Base-by-base conservation (phyloP, 2,888 invertebrate species). In the Eupithecia vulgata region DNA sequence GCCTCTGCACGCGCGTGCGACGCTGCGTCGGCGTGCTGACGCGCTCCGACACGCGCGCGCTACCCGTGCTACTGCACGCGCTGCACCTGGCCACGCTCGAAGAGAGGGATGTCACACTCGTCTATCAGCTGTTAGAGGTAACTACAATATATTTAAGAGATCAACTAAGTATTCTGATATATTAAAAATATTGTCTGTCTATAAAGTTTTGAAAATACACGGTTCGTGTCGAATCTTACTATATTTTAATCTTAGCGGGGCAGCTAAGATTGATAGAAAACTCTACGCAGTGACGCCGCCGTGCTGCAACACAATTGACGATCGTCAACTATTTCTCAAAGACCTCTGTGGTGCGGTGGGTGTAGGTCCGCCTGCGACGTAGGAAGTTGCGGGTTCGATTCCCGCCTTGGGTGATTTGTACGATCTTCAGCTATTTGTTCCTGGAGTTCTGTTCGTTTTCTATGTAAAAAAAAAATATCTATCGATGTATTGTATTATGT, bases 1-100 rank as follows among this genome's bases (percentile, higher is more conserved):
- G 97, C 70, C 96, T 98, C 82, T 98, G 98, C 88, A 97, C 98
- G 69, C 99, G 99, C 94, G 98, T 98, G 66, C 96, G 97, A 64
- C 96, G 96, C 76, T 98, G 99, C 90, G 97, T 99, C 88, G 97
- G 97, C 88, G 97, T 98, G 76, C 95, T 99, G 10, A 97, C 98
- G 73, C 96, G 97, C 78, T 98, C 98, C 0, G 96, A 97, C 86
- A 94, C 98, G 79, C 97, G 97, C 70, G 97, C 98, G 13, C 96
- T 98, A 84, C 96, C 97, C 68, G 97, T 97, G 34, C 95, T 98
- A 81, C 95, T 99, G 75, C 97, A 97, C 83, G 97, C 98, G 77
- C 95, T 99, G 66, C 97, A 98, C 84, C 95, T 97, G 77, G 90
- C 94, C 76, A 92, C 93, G 30, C 84, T 87, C 2, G 94, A 94